phyloP scores from a whole-genome alignment of 1,140 invertebrate genomes.

The Homalodisca vitripennis region DNA sequence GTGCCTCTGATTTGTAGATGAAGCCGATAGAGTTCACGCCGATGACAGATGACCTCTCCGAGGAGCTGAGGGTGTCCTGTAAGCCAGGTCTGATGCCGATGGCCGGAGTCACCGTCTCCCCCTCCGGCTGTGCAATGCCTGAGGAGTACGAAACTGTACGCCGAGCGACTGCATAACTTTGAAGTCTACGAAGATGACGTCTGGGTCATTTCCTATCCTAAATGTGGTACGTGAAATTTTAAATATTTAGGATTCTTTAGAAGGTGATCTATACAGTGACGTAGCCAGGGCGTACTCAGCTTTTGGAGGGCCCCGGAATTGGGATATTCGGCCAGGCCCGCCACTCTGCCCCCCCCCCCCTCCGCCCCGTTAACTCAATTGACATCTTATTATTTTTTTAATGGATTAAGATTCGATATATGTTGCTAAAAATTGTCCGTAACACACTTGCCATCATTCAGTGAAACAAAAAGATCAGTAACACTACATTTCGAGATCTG shows the following conservation, averaged over 20 bases:
- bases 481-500: too few relatives aligned
- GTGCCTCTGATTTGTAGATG: conserved; percentile 4
- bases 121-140: conserved; percentile 40
- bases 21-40: conserved; percentile 29
- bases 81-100: conserved; percentile 40
- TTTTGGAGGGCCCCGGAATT: too few relatives aligned
- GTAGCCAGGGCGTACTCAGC: too few relatives aligned
- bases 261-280: neutral
- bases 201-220: conserved; percentile 52
- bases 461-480: too few relatives aligned
- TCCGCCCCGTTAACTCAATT: too few relatives aligned
- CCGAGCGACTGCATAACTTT: conserved; percentile 45
- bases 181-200: conserved; percentile 48
- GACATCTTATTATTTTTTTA: too few relatives aligned
- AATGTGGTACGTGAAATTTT: conserved; percentile 47
- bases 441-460: too few relatives aligned
- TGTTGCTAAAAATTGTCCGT: too few relatives aligned
- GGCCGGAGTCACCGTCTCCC: conserved; percentile 35
- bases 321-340: too few relatives aligned
- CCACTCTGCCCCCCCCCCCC: too few relatives aligned
- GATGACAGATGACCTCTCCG: conserved; percentile 35
- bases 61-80: conserved; percentile 38
- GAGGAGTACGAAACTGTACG: conserved; percentile 41
- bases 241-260: neutral
- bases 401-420: too few relatives aligned